Base-by-base conservation (phyloP, 2,888 invertebrate genomes). In the Coelinius sp. region DNA sequence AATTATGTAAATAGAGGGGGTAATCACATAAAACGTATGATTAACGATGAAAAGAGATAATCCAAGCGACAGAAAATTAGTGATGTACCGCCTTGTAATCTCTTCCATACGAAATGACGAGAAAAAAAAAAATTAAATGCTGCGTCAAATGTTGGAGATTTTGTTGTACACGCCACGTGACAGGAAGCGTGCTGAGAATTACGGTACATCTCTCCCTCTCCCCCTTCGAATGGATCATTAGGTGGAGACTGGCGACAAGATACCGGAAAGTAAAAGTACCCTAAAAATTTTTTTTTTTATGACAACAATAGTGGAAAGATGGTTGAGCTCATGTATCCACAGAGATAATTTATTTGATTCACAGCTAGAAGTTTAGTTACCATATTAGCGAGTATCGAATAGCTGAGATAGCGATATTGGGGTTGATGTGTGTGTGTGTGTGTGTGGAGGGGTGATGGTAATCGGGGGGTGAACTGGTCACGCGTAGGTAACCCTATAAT, bases 211-310 rank as follows among this genome's bases (percentile, higher is more conserved):
- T 24, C 80, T 81, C 82, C 77, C 80, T 81, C 76, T 78, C 79
- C 76, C 79, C 76, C 76, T 81, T 20, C 17, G 84, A 82, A 82
- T 84, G 80, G 84, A 84, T 86, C 86, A 86, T 87, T 86, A 86
- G 81, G 81, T 80, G n/a, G 78, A 81, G 83, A 85, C 85, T 86
- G 86, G n/a, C 84, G 86, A 87, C 84, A 83, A 85, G 84, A 83
- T 78, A 79, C 76, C 77, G 77, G 76, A 76, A 76, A 76, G 71
- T 73, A 75, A 74, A 75, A 75, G 71, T 74, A 52, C 68, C 68
- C 73, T 77, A 75, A 74, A 59, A n/a, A n/a, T n/a, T n/a, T n/a
- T 49, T 59, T 67, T 38, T 67, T 65, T 52, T 49, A 17, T 31
- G 12, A 41, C 52, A 44, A 59, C 59, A 59, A 31, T 35, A 8